Evolutionary conservation across 1,140 invertebrate species (phyloP), one percentile per base, ranked within the genome.

Genomic region (Phenacoccus solenopsis): DNA sequence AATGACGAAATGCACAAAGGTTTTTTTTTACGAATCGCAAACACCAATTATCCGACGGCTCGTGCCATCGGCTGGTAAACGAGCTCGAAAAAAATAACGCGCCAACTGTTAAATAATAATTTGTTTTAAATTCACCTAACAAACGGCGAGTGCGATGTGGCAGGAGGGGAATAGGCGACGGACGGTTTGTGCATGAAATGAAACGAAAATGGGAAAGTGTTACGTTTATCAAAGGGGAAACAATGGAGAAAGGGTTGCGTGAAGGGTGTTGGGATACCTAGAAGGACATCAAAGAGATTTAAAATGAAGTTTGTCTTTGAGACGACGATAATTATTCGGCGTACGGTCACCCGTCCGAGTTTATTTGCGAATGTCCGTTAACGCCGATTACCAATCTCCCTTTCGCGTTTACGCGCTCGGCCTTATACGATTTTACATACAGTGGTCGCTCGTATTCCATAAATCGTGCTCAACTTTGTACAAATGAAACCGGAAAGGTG

Each of bases 301-400:
- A 64, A 64, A 64, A 64, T 64, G 59, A 64, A 64, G 59, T 64
- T 64, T 64, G 59, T 64, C 59, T 64, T 64, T 64, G 59, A 64
- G 59, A 64, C 59, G 59, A 64, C 59, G 59, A 64, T 64, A 64
- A 64, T 64, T 64, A 64, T 64, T 64, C 59, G 59, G 59, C 59
- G 59, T 64, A 64, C 20, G 59, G 59, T 64, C 59, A 64, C 59
- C 59, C 59, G 59, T 64, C 59, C 59, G 25, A 64, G 59, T 64
- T 64, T 64, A 64, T 64, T 64, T 64, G 59, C 59, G 59, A 64
- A 64, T 64, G 59, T 64, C 59, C 59, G 59, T 64, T 64, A 25
- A 64, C 59, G 59, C 21, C 59, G 59, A 64, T 20, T 64, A 64
- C 59, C 5, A 32, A 5, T 16, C 38, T 49, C 38, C 20, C 5